Evolutionary conservation across 2,797 vertebrate species (phyloP).

Genomic region (Synaphobranchus kaupii): DNA sequence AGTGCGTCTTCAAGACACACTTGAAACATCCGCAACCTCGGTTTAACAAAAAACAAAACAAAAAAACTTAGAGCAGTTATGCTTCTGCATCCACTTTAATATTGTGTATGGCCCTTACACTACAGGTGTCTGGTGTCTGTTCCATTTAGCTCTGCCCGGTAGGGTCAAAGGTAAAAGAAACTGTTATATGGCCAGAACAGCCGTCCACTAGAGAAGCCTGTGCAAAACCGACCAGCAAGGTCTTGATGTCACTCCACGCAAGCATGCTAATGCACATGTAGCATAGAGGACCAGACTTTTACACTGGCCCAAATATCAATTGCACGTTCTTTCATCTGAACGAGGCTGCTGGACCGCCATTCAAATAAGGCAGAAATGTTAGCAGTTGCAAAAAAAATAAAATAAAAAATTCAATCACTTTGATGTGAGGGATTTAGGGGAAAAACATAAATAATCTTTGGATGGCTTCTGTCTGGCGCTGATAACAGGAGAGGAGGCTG

Average conservation of each 20-base stretch:
- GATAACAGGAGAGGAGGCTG: background rate
- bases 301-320: background rate
- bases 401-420: background rate
- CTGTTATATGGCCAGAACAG: background rate
- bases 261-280: background rate
- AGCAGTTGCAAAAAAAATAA: background rate
- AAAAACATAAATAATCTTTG: background rate
- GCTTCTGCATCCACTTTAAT: background rate
- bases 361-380: background rate
- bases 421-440: background rate
- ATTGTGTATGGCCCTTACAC: background rate
- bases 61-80: background rate
- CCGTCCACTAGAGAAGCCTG: background rate
- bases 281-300: background rate
- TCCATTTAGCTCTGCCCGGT: background rate
- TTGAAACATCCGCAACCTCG: background rate
- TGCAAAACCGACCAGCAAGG: background rate
- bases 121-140: background rate
- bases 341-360: background rate
- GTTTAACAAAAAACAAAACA: background rate
- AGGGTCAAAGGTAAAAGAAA: constrained; percentile 8
- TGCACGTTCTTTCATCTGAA: background rate
- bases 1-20: background rate
- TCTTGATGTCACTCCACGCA: background rate
- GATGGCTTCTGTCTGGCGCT: background rate